phyloP scores from a whole-genome alignment of 2,888 invertebrate species.

The Anthoptus insignis region DNA sequence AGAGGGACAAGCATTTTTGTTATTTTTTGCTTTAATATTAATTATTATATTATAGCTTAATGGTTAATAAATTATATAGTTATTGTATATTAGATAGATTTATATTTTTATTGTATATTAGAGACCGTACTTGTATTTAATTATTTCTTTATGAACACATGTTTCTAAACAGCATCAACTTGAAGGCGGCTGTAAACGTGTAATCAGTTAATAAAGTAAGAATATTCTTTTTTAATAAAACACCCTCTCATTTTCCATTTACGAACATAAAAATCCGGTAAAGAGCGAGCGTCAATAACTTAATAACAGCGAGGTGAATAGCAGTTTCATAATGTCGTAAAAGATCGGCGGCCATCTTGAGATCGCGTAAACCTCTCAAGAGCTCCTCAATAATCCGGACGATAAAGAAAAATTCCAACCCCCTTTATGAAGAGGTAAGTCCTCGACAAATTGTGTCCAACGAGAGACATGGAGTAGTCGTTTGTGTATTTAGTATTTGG shows the following conservation, averaged over 20 bases:
- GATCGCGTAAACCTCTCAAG: constrained; percentile 81
- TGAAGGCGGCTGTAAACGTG: not conserved
- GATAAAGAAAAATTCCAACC: constrained; percentile 86
- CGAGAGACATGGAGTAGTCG: constrained; percentile 58
- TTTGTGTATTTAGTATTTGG: constrained; percentile 15
- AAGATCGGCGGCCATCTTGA: constrained; percentile 81
- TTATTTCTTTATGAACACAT: no score
- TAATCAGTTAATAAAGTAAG: not conserved
- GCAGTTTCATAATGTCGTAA: constrained; percentile 81
- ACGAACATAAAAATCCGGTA: constrained; percentile 29
- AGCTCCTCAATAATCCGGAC: constrained; percentile 84
- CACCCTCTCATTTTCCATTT: constrained; percentile 37
- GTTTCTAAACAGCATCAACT: not conserved
- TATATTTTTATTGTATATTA: no score
- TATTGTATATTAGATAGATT: no score
- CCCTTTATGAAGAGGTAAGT: constrained; percentile 87
- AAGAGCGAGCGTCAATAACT: constrained; percentile 68
- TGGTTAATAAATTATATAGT: no score
- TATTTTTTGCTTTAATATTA: no score
- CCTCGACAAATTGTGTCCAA: constrained; percentile 81
- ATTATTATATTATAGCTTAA: no score
- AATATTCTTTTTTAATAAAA: constrained; percentile 3
- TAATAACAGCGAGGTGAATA: constrained; percentile 81
- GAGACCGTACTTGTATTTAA: no score
- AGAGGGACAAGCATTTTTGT: no score